Base-by-base conservation (phyloP, 2,888 invertebrate genomes). In the Ernsta delagoae region DNA sequence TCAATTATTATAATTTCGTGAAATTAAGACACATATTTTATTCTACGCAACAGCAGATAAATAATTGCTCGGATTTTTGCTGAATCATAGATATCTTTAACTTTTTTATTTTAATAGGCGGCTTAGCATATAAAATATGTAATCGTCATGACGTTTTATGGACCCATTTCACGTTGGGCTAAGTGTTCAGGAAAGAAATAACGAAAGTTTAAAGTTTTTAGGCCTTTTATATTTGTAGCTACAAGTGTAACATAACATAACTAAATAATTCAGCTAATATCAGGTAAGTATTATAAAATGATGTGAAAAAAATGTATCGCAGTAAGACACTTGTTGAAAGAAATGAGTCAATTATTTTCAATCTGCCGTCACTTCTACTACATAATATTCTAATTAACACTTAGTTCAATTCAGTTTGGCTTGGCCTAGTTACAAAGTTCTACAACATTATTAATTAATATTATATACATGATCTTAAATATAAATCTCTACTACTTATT, bases 351-450 rank as follows among this genome's bases (percentile, higher is more conserved):
- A 59, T 41, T 59, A 41, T 8, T 48, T 57, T 54, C 56, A 43
- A 68, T 68, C 59, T 68, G 56, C 61, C 64, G 45, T 39, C 59
- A 54, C 61, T 56, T 53, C 56, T 57, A 68, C 45, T 24, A 24
- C 54, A 31, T 45, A 53, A 39, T 62, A 62, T 36, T 48, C 53
- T 63, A 63, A 54, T 50, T 59, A 69, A 72, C 61, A 61, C 70
- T 64, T 70, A 70, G 72, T 69, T 85, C 84, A 86, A 84, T 86
- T 86, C 83, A 83, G 79, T 84, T 87, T 86, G 86, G 86, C 87
- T 83, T 86, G 75, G 85, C 86, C 88, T 86, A 85, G 71, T 75
- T 79, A 75, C 70, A 74, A 74, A 73, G 72, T 70, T 75, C 77
- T 73, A 77, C 77, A 74, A 76, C 67, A 56, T 71, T 73, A 69